Evolutionary conservation across 2,888 invertebrate genomes (phyloP), one percentile per base, ranked within the genome.

Genomic region (Drosophila birchii): DNA sequence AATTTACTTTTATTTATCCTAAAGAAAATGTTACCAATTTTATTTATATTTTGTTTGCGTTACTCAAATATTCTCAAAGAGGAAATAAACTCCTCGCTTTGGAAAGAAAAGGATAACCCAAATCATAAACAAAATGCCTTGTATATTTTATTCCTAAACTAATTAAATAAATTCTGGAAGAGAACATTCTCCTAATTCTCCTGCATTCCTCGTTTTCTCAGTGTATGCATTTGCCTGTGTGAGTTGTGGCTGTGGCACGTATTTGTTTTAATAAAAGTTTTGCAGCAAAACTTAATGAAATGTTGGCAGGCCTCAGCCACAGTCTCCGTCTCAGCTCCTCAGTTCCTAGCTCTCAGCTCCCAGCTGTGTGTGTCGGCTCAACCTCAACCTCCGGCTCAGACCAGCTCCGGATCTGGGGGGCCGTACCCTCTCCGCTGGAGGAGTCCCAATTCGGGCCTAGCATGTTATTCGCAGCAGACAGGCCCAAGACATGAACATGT

Each of bases 231-330:
- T 36, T 23, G 39, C 55, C 18, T 68, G 61, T 51, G 47, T 49
- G 54, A 76, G 75, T 66, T 88, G 72, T 58, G 77, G 76, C 64
- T 78, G 64, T 70, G 64, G 89, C 85, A 85, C 85, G 89, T 86
- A 89, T 86, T 86, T 86, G 86, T 89, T 89, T 86, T 86, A 86
- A 89, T 86, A 86, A 86, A 86, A 89, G 75, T 86, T 86, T 89
- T 87, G 89, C 80, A 66, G 86, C 88, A 86, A 86, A 86, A 86
- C 86, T 86, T 86, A 86, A 86, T 86, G 88, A 86, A 86, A 86
- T 86, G 86, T 85, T 87, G 88, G 79, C 82, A 75, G 71, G 76
- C 83, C 72, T 71, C 76, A 75, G 76, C 76, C 60, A 20, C 56
- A 67, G 57, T 57, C 29, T 12, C 63, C 44, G 53, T 41, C 26